Evolutionary conservation across 1,140 invertebrate genomes (phyloP).

Genomic region (Dinothrombium tinctorium): DNA sequence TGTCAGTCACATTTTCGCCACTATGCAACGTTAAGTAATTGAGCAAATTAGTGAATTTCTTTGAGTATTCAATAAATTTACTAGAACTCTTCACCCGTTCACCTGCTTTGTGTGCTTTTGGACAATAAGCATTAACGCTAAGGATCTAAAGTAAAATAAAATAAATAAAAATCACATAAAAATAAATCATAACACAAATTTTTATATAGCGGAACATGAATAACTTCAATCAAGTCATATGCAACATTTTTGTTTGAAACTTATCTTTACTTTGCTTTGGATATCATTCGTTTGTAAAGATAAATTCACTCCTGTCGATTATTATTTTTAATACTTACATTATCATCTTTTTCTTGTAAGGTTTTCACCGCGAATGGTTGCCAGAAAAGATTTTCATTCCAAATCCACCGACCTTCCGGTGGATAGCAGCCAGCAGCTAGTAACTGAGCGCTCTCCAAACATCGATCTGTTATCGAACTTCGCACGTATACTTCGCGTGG

Average conservation of each 20-base stretch:
- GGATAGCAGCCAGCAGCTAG: conserved; percentile 9
- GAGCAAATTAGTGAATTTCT: neutral
- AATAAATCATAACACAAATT: no score
- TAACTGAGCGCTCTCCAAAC: conserved; percentile 4
- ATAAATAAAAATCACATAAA: no score
- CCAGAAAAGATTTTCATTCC: conserved; percentile 9
- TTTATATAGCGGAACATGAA: no score
- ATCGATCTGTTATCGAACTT: conserved; percentile 7
- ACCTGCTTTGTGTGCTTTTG: conserved; percentile 3
- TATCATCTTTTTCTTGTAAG: conserved; percentile 4
- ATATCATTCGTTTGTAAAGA: no score
- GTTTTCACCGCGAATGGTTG: conserved; percentile 11
- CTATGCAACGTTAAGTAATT: conserved; percentile 5
- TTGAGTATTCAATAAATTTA: conserved; percentile 2
- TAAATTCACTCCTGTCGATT: no score
- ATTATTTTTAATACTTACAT: no score
- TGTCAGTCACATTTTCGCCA: conserved; percentile 1
- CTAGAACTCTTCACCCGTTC: neutral
- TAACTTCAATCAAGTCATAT: no score
- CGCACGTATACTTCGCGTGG: conserved; percentile 6
- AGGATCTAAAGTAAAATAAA: no score
- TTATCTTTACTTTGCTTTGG: no score
- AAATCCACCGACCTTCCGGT: conserved; percentile 9
- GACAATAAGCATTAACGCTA: conserved; percentile 3
- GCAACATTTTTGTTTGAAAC: no score